Evolutionary conservation across 2,113 vertebrate genomes (phyloP), one percentile per base, ranked within the genome.

Genomic region (Eretmochelys imbricata): DNA sequence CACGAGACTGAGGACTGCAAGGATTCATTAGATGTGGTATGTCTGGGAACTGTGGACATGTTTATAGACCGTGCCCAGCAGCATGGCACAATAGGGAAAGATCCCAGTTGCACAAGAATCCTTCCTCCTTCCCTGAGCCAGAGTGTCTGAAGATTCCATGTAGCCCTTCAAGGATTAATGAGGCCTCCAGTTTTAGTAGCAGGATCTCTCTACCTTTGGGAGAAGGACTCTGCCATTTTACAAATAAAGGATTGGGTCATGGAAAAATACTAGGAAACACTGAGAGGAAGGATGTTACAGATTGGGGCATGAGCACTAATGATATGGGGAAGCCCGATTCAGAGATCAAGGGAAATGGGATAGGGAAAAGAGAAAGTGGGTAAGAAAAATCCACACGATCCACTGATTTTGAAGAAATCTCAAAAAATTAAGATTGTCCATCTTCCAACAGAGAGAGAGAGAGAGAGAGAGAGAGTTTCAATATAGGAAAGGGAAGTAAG

Each of bases 331-430:
- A 85, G 49, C 27, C 86, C 4, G 11, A 51, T 51, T 38, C 25
- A 87, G 76, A 57, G 78, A 86, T 55, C 88, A 95, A 46, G 38
- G 49, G 80, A 88, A 48, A 59, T 59, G 8, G 78, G 46, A 88
- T 2, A 6, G 50, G 27, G 48, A 72, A 8, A 88, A 84, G 85
- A 90, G 27, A 83, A 91, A 31, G 8, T 50, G 14, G 46, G 14
- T 59, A 72, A 82, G 49, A 54, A 88, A 4, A 8, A 62, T 10
- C 49, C 57, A 59, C 10, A 59, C 1, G 55, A 12, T 57, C 55
- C 55, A 57, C 2, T 57, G 25, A 29, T 59, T 59, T 59, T 55
- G 16, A 49, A n/a, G 51, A 87, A 94, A 84, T 65, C 42, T 90
- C 12, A 49, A 81, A 50, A 29, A 90, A 53, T 46, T 91, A 25